A percentile compares a stretch with the other conserved stretches of the same genome.
phyloP scores from a whole-genome alignment of 2,888 invertebrate genomes.

The Euplexia lucipara region DNA sequence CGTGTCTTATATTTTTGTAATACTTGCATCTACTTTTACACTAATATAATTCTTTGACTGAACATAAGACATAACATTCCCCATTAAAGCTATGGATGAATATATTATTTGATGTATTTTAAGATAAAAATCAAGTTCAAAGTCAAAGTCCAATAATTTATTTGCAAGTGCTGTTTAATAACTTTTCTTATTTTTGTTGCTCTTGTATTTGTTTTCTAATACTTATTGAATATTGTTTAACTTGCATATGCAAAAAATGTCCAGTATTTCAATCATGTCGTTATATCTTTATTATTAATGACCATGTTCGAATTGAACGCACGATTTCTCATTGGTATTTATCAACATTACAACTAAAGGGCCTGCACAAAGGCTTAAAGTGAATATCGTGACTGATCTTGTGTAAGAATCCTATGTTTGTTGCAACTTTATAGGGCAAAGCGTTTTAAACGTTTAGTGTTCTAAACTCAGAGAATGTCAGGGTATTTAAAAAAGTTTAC shows the following conservation, averaged over 20 bases:
- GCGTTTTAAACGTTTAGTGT: constrained; percentile 2
- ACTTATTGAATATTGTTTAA: no score
- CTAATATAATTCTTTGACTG: no score
- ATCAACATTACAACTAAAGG: constrained; percentile 45
- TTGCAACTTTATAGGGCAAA: constrained; percentile 38
- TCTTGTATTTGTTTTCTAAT: no score
- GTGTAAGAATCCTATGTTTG: constrained; percentile 46
- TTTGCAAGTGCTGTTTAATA: background rate
- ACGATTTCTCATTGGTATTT: constrained; percentile 50
- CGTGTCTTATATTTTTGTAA: no score
- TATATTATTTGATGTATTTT: no score
- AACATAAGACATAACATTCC: no score
- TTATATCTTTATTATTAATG: constrained; percentile 15
- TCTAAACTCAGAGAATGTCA: background rate
- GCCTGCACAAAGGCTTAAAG: constrained; percentile 44
- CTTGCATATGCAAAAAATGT: no score
- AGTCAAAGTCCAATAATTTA: no score
- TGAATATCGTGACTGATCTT: constrained; percentile 61
- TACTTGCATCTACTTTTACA: no score
- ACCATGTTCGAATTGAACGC: constrained; percentile 35
- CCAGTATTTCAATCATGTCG: background rate
- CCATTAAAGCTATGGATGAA: no score
- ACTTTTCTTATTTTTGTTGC: background rate
- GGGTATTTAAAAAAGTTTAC: constrained; percentile 75
- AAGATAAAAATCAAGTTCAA: no score